A percentile compares a stretch with the other conserved stretches of the same genome.
Evolutionary conservation across 2,113 vertebrate genomes (phyloP).

Genomic region (Chionodraco myersi): DNA sequence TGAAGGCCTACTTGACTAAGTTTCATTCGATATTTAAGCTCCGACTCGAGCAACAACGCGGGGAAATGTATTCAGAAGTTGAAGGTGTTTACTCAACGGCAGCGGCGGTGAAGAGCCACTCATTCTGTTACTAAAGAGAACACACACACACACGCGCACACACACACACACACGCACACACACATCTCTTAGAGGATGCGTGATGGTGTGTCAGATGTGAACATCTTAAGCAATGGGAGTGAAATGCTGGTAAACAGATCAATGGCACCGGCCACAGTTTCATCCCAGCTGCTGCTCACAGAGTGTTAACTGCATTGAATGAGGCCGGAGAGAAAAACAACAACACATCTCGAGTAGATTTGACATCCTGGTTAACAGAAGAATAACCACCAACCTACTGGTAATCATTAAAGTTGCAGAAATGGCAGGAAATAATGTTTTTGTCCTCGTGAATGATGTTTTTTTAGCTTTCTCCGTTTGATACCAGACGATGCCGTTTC

Average conservation of each 20-base stretch:
- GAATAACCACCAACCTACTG: background rate
- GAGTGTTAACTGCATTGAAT: conserved; percentile 48
- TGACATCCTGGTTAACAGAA: background rate
- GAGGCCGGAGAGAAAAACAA: conserved; percentile 6
- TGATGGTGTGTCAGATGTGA: conserved; percentile 52
- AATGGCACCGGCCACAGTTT: conserved; percentile 42
- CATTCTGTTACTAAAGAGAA: conserved; percentile 15
- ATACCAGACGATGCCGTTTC: too few relatives aligned
- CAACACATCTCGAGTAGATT: background rate
- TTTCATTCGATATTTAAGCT: background rate
- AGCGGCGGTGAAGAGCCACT: conserved; percentile 13
- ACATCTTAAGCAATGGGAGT: conserved; percentile 59
- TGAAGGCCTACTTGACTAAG: background rate
- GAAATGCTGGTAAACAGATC: conserved; percentile 67
- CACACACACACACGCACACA: conserved; percentile 12
- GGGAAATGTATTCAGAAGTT: background rate
- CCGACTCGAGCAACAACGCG: background rate
- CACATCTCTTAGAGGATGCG: conserved; percentile 12
- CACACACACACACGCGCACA: background rate
- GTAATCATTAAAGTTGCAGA: too few relatives aligned
- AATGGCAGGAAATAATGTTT: too few relatives aligned
- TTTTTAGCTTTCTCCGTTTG: too few relatives aligned
- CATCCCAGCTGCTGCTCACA: conserved; percentile 31
- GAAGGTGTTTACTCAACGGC: conserved; percentile 33
- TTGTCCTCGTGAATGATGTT: too few relatives aligned